Evolutionary conservation across 2,888 invertebrate genomes (phyloP).

Genomic region (Acronicta leporina): DNA sequence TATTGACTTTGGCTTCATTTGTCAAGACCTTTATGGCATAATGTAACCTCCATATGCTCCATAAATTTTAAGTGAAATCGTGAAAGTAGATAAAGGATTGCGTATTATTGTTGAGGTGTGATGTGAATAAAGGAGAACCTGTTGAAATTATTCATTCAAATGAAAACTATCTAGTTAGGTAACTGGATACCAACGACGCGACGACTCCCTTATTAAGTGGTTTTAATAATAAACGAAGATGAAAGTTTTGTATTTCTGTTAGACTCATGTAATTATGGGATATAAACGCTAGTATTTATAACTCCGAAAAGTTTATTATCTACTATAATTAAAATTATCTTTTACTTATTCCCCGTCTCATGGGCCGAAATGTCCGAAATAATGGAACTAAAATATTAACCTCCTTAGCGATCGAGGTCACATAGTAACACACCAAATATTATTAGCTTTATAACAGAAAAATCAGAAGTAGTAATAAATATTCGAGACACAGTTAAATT

Average conservation of each 20-base stretch:
- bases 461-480: neutral
- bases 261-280: slow-evolving; percentile 1
- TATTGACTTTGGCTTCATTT: slow-evolving; percentile 30
- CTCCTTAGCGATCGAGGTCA: no score
- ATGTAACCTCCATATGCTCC: slow-evolving; percentile 23
- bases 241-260: slow-evolving; percentile 24
- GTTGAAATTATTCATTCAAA: slow-evolving; percentile 42
- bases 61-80: slow-evolving; percentile 42
- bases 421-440: no score
- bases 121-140: slow-evolving; percentile 23
- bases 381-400: no score
- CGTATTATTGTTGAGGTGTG: slow-evolving; percentile 30
- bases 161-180: slow-evolving; percentile 31
- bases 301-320: no score
- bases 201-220: slow-evolving; percentile 29
- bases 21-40: slow-evolving; percentile 25
- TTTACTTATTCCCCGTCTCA: no score
- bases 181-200: slow-evolving; percentile 24
- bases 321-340: no score
- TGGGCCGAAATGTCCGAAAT: no score
- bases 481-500: neutral
- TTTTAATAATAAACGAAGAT: slow-evolving; percentile 14
- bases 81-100: slow-evolving; percentile 26
- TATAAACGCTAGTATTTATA: no score
- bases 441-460: neutral